Evolutionary conservation across 2,797 vertebrate species (phyloP).

Genomic region (Muscicapa striata): DNA sequence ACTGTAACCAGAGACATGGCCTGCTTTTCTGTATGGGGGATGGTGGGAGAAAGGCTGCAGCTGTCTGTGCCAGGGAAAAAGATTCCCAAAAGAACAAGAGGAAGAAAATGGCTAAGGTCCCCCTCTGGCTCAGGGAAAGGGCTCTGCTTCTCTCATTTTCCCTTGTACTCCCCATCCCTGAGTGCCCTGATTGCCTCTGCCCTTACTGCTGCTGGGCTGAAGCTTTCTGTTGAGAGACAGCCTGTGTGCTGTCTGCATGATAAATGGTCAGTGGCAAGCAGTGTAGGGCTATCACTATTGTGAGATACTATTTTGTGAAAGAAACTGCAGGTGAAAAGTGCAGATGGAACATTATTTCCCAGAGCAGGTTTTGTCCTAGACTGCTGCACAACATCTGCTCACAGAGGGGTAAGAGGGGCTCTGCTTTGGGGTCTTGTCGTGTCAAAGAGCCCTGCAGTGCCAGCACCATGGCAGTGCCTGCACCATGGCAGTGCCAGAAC

Average conservation of each 20-base stretch:
- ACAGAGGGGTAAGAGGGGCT: neutral
- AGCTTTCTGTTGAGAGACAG: neutral
- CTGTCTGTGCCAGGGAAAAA: neutral
- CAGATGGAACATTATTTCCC: neutral
- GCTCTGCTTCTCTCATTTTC: neutral
- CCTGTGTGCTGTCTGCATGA: neutral
- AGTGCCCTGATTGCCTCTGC: neutral
- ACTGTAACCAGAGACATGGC: neutral
- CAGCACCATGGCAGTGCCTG: too few species aligned
- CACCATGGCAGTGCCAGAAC: too few species aligned
- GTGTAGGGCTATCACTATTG: neutral
- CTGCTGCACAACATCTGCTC: neutral
- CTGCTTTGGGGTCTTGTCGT: neutral
- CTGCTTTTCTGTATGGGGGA: fast-evolving
- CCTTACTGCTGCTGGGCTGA: neutral
- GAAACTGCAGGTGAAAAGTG: neutral
- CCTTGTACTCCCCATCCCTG: neutral
- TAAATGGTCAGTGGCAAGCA: neutral
- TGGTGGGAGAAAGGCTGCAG: neutral
- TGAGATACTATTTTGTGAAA: neutral
- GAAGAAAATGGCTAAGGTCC: neutral
- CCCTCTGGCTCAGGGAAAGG: neutral
- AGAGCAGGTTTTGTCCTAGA: neutral
- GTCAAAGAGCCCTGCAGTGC: neutral
- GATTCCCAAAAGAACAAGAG: neutral